Percentiles rank a stretch among this genome's conserved stretches.
phyloP scores from a whole-genome alignment of 2,797 vertebrate species.

The Taeniopygia guttata region DNA sequence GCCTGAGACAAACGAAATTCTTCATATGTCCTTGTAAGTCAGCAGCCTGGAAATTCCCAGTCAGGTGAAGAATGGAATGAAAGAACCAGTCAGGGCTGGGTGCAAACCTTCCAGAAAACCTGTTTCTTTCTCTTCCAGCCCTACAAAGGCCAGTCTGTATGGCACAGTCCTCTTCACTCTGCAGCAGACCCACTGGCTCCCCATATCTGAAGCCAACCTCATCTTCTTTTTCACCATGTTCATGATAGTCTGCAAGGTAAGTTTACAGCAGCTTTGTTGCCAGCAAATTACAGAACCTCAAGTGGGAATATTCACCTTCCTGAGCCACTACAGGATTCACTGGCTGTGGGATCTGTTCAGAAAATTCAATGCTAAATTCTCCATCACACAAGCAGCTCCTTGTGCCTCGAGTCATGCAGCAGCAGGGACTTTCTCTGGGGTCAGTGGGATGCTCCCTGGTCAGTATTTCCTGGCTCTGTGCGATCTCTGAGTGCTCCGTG shows the following conservation, averaged over 20 bases:
- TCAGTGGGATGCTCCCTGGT: not conserved
- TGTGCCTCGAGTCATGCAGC: not conserved
- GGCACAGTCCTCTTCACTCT: slow-evolving; percentile 94
- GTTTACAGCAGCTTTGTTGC: not conserved
- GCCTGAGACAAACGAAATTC: slow-evolving; percentile 93
- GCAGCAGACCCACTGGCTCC: slow-evolving; percentile 90
- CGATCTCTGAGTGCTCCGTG: not conserved
- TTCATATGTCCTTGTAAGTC: slow-evolving; percentile 98
- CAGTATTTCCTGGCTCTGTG: not conserved
- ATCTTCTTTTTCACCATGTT: slow-evolving; percentile 94
- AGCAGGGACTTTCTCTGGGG: not conserved
- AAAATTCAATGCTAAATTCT: not conserved
- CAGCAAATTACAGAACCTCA: not conserved
- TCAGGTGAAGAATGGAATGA: not conserved
- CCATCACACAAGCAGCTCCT: not conserved
- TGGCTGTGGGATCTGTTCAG: not conserved
- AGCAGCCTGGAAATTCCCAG: not conserved
- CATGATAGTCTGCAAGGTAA: slow-evolving; percentile 92
- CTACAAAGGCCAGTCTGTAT: slow-evolving; percentile 96
- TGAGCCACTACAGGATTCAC: fast-evolving
- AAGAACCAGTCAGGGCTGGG: not conserved
- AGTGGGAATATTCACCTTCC: not conserved
- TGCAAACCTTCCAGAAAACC: not conserved
- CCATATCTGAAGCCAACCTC: slow-evolving; percentile 87
- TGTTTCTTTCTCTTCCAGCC: slow-evolving; percentile 74